Evolutionary conservation across 2,113 vertebrate species (phyloP).

Genomic region (Alexandromys fortis): DNA sequence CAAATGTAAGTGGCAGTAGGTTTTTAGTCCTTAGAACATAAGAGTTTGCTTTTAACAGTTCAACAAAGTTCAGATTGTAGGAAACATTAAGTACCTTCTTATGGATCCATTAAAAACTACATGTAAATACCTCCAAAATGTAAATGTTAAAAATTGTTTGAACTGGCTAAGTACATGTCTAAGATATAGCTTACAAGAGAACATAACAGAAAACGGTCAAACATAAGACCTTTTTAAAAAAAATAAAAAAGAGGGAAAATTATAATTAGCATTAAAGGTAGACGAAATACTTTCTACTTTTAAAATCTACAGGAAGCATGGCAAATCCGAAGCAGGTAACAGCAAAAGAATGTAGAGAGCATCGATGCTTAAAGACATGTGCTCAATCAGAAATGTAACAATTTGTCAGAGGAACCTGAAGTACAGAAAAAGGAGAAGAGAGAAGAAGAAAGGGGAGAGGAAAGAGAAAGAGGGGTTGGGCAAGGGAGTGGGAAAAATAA

Average conservation of each 20-base stretch:
- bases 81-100: background rate
- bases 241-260: background rate
- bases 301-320: background rate
- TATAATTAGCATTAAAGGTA: background rate
- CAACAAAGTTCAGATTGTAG: background rate
- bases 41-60: background rate
- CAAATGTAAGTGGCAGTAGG: background rate
- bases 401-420: background rate
- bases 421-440: background rate
- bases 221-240: background rate
- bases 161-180: background rate
- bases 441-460: background rate
- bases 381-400: background rate
- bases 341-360: background rate
- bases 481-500: background rate
- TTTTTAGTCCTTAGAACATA: conserved; percentile 1
- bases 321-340: background rate
- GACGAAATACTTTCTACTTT: background rate
- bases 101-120: background rate
- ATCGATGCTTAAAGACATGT: background rate
- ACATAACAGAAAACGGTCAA: background rate
- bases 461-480: background rate
- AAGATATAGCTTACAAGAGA: background rate
- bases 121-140: background rate
- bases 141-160: background rate